These are phyloP conservation scores for Oostethus manadensis DNA, from an alignment of 2,113 vertebrate species.

Conservation along the genomic window DNA sequence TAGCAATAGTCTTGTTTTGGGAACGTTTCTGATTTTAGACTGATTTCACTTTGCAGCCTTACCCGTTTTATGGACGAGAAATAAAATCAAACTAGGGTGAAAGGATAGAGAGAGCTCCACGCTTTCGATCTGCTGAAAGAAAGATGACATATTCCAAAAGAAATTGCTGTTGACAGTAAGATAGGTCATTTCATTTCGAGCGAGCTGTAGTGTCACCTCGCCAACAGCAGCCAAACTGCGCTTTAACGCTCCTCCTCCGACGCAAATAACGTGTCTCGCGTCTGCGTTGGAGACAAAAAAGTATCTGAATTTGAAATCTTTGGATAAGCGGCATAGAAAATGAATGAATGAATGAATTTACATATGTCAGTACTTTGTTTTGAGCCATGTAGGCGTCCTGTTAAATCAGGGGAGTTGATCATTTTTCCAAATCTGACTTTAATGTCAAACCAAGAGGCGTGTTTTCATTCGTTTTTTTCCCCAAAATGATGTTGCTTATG, in stretches of 20 bases:
- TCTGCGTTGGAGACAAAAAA: too few species aligned
- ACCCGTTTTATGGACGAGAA: background rate
- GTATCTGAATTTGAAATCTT: too few species aligned
- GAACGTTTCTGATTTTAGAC: background rate
- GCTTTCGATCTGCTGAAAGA: background rate
- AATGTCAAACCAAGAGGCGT: background rate
- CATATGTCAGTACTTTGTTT: too few species aligned
- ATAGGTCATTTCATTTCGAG: background rate
- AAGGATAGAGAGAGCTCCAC: background rate
- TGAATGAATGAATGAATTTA: too few species aligned
- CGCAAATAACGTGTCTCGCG: too few species aligned
- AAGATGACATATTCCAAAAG: background rate
- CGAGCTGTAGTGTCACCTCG: background rate
- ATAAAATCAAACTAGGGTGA: constrained; percentile 1
- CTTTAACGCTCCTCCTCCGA: too few species aligned
- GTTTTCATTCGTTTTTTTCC: background rate
- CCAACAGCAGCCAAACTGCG: background rate
- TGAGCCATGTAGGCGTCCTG: too few species aligned
- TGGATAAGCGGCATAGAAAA: too few species aligned
- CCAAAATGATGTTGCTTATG: too few species aligned
- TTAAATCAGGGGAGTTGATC: too few species aligned
- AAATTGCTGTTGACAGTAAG: background rate
- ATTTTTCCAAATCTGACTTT: too few species aligned
- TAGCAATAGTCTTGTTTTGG: background rate
- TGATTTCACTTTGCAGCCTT: background rate